Percentiles rank a stretch among this genome's conserved stretches.
Conservation (phyloP, 2,113 vertebrate genomes). For the Pandion haliaetus region DNA sequence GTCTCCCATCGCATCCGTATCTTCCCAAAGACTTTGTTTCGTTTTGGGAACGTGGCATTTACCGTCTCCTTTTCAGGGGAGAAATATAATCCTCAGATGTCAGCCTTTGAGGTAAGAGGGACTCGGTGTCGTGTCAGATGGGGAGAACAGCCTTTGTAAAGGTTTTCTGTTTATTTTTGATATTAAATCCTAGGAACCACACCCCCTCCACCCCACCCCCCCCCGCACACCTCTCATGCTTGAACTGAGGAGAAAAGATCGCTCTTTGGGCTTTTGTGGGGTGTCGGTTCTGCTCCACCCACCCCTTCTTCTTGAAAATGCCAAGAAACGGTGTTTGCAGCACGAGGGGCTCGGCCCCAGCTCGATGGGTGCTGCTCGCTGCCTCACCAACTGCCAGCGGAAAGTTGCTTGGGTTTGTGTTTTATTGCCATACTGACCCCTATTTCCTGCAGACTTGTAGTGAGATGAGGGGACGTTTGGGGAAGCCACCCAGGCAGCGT, state of each 20-base stretch:
- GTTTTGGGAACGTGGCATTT: background rate
- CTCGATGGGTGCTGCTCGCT: background rate
- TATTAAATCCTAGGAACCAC: background rate
- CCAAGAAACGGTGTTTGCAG: background rate
- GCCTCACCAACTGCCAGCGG: accelerated
- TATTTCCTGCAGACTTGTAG: no score
- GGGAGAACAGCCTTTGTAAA: no score
- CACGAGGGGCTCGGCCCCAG: accelerated
- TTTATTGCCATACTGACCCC: background rate
- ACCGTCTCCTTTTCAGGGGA: background rate
- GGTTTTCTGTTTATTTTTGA: background rate
- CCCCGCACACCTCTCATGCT: no score
- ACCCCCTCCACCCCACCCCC: no score
- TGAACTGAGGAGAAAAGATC: background rate
- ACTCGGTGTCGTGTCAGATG: accelerated
- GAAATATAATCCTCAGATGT: background rate
- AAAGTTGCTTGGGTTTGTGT: background rate
- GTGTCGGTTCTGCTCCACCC: no score
- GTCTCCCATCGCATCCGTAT: background rate
- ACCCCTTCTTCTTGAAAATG: background rate
- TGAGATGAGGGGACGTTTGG: background rate
- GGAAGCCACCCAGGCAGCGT: background rate
- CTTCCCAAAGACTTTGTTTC: background rate
- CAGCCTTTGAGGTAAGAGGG: background rate
- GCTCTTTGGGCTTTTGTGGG: background rate